phyloP scores from a whole-genome alignment of 2,113 vertebrate species.

The Phyllostomus hastatus region DNA sequence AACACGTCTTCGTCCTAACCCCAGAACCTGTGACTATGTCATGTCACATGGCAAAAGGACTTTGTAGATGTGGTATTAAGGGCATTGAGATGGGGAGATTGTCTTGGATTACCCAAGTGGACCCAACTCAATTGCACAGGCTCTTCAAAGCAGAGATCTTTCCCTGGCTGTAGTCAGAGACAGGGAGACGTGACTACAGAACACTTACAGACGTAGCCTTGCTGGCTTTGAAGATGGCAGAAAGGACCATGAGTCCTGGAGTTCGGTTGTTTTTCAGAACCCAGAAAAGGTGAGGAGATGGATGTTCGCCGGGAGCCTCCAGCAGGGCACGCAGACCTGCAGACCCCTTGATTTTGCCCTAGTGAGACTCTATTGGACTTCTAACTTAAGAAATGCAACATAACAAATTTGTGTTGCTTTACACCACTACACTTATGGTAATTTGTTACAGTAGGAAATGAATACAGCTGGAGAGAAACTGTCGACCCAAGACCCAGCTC shows the following conservation, averaged over 20 bases:
- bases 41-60: neutral
- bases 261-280: neutral
- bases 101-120: neutral
- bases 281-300: neutral
- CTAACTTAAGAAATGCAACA: neutral
- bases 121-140: neutral
- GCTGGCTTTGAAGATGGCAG: neutral
- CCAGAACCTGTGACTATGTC: neutral
- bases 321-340: neutral
- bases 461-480: neutral
- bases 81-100: neutral
- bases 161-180: neutral
- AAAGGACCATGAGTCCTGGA: too few species aligned
- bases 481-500: neutral
- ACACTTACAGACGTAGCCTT: neutral
- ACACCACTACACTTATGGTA: neutral
- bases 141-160: neutral
- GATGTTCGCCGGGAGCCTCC: neutral
- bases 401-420: neutral
- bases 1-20: neutral
- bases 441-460: neutral
- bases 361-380: neutral
- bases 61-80: neutral
- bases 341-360: neutral
- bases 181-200: neutral